A percentile compares a stretch with the other conserved stretches of the same genome.
Conservation (phyloP, 2,797 vertebrate species). For the Prionace glauca region DNA sequence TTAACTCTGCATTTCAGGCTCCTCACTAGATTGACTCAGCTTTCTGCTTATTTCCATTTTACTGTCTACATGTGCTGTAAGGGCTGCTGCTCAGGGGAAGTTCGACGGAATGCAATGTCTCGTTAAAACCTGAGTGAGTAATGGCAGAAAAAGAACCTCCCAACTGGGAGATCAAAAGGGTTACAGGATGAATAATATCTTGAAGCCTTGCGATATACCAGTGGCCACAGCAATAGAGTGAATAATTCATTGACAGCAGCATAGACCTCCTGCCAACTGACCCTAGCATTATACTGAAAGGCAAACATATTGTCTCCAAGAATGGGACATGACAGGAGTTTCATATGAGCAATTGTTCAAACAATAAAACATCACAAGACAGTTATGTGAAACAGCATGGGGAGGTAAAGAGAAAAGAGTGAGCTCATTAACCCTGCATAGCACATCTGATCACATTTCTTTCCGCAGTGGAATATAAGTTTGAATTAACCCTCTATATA, state of each 20-base stretch:
- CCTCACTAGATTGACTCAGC: conserved; percentile 53
- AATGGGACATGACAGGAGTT: conserved; percentile 52
- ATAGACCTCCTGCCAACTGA: conserved; percentile 54
- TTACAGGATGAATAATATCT: conserved; percentile 55
- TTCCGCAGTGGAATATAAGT: background rate
- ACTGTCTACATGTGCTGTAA: conserved; percentile 49
- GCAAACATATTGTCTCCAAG: conserved; percentile 58
- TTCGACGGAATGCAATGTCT: conserved; percentile 62
- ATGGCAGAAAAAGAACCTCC: conserved; percentile 45
- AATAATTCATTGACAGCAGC: conserved; percentile 58
- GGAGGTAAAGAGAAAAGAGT: conserved; percentile 43
- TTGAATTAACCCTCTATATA: background rate
- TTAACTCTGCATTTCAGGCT: conserved; percentile 57
- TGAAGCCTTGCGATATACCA: conserved; percentile 50
- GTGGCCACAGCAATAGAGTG: conserved; percentile 56
- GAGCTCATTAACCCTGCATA: conserved; percentile 44
- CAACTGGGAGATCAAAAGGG: conserved; percentile 50
- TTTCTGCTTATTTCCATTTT: conserved; percentile 50
- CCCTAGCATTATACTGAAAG: conserved; percentile 56
- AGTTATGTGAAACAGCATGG: conserved; percentile 40
- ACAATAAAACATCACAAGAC: conserved; percentile 49
- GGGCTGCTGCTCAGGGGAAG: conserved; percentile 61
- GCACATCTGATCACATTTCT: conserved; percentile 43
- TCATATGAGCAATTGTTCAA: conserved; percentile 56
- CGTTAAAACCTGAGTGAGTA: conserved; percentile 65